Percentiles rank a stretch among this genome's conserved stretches.
These are phyloP conservation scores for Lonchura striata DNA, from an alignment of 2,113 vertebrate species.

Conservation along the genomic window DNA sequence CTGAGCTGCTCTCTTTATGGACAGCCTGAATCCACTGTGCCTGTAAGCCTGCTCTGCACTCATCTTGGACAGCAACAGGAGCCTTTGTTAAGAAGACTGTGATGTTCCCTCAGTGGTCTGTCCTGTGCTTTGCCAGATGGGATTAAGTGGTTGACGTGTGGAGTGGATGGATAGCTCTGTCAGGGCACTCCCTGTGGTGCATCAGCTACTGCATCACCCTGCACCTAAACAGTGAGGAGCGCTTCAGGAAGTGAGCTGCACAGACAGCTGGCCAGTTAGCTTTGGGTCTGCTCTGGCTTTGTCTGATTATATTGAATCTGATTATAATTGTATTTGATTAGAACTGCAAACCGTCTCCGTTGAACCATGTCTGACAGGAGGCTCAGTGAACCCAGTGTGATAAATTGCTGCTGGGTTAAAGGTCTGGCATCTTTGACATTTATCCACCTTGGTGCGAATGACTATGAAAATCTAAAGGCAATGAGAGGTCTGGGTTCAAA, in stretches of 20 bases:
- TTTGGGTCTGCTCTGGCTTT: neutral
- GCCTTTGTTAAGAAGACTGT: neutral
- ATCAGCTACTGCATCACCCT: neutral
- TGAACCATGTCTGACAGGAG: neutral
- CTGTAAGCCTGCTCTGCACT: fast-evolving
- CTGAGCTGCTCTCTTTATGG: fast-evolving
- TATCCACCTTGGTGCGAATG: neutral
- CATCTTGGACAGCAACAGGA: fast-evolving
- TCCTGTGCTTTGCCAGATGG: fast-evolving
- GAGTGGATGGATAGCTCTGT: fast-evolving
- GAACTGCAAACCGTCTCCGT: fast-evolving
- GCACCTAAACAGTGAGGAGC: neutral
- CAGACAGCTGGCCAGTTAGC: neutral
- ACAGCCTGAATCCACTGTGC: neutral
- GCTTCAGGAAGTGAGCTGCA: neutral
- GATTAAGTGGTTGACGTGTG: fast-evolving
- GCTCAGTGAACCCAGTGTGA: neutral
- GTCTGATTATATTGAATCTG: neutral
- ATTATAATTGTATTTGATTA: neutral
- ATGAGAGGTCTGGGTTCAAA: neutral
- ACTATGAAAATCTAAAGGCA: neutral
- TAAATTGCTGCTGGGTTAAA: conserved; percentile 33
- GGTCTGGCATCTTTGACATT: conserved; percentile 24
- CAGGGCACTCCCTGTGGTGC: neutral
- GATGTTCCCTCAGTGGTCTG: neutral